Conservation (phyloP, 2,113 vertebrate species). For the Ictalurus furcatus region DNA sequence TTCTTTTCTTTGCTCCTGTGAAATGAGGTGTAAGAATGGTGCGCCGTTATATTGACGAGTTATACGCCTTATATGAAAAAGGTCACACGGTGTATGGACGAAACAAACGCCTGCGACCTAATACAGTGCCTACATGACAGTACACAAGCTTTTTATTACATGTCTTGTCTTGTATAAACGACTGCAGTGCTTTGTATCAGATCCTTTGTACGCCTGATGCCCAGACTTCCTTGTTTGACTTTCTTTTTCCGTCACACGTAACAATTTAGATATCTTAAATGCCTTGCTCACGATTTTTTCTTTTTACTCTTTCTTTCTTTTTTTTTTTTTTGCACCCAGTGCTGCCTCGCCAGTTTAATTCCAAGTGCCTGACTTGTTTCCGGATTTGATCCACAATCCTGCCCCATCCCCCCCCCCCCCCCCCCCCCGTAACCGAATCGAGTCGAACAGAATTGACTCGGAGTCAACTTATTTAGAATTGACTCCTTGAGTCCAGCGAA, state of each 20-base stretch:
- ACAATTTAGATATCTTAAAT: background rate
- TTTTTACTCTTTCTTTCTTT: too few relatives aligned
- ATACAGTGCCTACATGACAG: background rate
- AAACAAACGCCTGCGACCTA: background rate
- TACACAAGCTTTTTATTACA: background rate
- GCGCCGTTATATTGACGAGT: background rate
- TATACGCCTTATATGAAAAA: background rate
- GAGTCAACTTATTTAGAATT: background rate
- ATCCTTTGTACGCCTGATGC: background rate
- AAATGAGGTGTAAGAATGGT: background rate
- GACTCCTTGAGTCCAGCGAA: background rate
- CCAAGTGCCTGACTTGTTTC: constrained; percentile 23
- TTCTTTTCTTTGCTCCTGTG: background rate
- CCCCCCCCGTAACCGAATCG: too few relatives aligned
- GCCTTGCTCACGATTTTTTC: background rate
- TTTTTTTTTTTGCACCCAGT: background rate
- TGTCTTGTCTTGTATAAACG: background rate
- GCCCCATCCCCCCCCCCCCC: too few relatives aligned
- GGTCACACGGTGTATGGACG: background rate
- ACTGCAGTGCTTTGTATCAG: background rate
- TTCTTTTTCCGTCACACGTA: background rate
- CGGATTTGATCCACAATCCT: background rate
- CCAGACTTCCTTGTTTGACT: constrained; percentile 15
- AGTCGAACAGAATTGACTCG: background rate
- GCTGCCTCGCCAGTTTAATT: background rate